These are phyloP conservation scores for Drosophila multiciliata DNA, from an alignment of 2,888 invertebrate species.

Conservation along the genomic window DNA sequence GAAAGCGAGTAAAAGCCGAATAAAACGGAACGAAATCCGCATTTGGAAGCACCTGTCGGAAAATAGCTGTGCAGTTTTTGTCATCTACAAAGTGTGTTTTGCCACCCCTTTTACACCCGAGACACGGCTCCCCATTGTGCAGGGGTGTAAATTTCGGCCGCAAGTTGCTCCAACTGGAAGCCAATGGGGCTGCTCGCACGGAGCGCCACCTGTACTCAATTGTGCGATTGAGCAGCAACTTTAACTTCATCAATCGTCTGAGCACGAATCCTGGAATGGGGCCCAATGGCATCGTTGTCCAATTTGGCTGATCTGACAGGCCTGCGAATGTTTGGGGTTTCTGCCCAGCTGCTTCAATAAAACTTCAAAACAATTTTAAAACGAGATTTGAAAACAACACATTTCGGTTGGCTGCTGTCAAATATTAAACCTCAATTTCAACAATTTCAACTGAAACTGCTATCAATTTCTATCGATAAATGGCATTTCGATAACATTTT, in stretches of 20 bases:
- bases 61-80: conserved; percentile 20
- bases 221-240: conserved; percentile 39
- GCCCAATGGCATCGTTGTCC: conserved; percentile 19
- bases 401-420: not conserved
- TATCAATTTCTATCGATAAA: not conserved
- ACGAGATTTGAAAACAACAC: conserved; percentile 3
- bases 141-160: conserved; percentile 64
- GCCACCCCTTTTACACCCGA: not conserved
- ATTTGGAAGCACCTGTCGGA: conserved; percentile 2
- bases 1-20: not conserved
- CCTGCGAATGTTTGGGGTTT: conserved; percentile 19
- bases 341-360: conserved; percentile 10
- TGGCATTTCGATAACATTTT: not conserved
- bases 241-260: conserved; percentile 63
- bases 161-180: conserved; percentile 39
- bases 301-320: conserved; percentile 16
- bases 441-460: not conserved
- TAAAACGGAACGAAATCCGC: not conserved
- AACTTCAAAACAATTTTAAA: conserved; percentile 30
- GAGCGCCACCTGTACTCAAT: conserved; percentile 60
- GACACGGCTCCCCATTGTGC: conserved; percentile 20
- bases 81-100: conserved; percentile 30
- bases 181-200: conserved; percentile 55
- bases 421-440: not conserved
- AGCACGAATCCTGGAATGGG: conserved; percentile 42